phyloP scores from a whole-genome alignment of 2,888 invertebrate species.

The Aquatica leii region DNA sequence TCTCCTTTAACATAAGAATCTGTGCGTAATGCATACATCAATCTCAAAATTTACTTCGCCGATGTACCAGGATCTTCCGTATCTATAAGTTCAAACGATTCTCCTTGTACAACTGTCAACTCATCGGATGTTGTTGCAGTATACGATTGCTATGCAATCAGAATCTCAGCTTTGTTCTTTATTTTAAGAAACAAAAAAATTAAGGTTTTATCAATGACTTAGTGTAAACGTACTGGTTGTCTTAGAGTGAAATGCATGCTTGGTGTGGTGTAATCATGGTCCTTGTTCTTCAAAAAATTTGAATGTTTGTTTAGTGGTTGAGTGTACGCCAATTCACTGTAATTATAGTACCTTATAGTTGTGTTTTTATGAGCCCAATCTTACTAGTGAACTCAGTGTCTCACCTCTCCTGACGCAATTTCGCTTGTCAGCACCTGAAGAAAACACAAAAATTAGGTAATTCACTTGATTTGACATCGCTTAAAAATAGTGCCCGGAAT shows the following conservation, averaged over 20 bases:
- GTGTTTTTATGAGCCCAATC: neutral
- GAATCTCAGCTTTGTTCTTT: conserved; percentile 73
- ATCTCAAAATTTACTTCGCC: conserved; percentile 62
- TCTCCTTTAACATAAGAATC: conserved; percentile 62
- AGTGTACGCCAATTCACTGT: conserved; percentile 20
- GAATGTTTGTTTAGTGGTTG: conserved; percentile 20
- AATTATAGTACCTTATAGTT: conserved; percentile 3
- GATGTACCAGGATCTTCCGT: conserved; percentile 69
- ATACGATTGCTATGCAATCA: conserved; percentile 82
- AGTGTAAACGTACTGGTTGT: conserved; percentile 55
- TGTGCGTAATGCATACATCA: conserved; percentile 1
- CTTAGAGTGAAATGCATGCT: conserved; percentile 54
- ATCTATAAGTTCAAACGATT: conserved; percentile 89
- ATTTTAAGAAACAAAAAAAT: conserved; percentile 55
- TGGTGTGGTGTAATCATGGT: conserved; percentile 5
- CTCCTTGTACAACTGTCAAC: conserved; percentile 81
- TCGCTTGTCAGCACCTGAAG: conserved; percentile 13
- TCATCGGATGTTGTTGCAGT: conserved; percentile 73
- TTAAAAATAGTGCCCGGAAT: conserved; percentile 28
- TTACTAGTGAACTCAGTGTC: conserved; percentile 2
- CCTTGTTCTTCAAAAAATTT: conserved; percentile 7
- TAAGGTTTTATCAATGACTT: neutral
- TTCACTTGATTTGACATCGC: conserved; percentile 16
- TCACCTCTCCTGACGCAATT: conserved; percentile 20
- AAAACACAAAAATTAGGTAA: neutral